Evolutionary conservation across 23 tunicate species (phyloP).

Genomic region (Halocynthia aurantium): DNA sequence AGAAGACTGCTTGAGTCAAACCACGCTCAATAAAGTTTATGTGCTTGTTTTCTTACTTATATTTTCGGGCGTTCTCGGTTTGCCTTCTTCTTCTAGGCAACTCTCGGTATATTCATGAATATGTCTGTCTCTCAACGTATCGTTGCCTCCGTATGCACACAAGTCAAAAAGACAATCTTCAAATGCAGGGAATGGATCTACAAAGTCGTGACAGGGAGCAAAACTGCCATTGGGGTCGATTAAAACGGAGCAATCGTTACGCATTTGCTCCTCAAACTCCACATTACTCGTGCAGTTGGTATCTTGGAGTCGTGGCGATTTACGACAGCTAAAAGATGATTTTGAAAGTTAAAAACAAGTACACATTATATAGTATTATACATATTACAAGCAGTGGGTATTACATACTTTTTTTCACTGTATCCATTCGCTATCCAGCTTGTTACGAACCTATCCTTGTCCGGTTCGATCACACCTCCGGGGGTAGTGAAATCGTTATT

Average conservation of each 20-base stretch:
- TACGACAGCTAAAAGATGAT: too few species aligned
- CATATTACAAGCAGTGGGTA: too few species aligned
- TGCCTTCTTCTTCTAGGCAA: conserved; percentile 35
- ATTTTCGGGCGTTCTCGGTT: conserved; percentile 13
- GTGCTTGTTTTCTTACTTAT: not conserved
- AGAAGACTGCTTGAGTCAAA: too few species aligned
- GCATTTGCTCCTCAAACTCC: not conserved
- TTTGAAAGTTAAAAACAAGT: too few species aligned
- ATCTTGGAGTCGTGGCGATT: too few species aligned
- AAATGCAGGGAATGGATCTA: conserved; percentile 27
- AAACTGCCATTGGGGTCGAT: conserved; percentile 19
- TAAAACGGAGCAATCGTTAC: conserved; percentile 23
- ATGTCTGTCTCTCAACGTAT: conserved; percentile 31
- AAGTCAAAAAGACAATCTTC: conserved; percentile 57
- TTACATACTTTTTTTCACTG: not conserved
- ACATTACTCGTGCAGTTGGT: too few species aligned
- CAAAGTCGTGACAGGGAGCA: conserved; percentile 10
- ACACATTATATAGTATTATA: too few species aligned
- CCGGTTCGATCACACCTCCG: conserved; percentile 44
- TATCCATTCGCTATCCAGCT: conserved; percentile 68
- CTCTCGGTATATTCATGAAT: conserved; percentile 40
- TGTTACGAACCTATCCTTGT: conserved; percentile 43
- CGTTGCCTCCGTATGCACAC: conserved; percentile 51
- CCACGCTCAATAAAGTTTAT: not conserved
- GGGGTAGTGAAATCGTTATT: conserved; percentile 43